These are phyloP conservation scores for Odontocolon sp. DNA, from an alignment of 2,888 invertebrate species.

Conservation along the genomic window DNA sequence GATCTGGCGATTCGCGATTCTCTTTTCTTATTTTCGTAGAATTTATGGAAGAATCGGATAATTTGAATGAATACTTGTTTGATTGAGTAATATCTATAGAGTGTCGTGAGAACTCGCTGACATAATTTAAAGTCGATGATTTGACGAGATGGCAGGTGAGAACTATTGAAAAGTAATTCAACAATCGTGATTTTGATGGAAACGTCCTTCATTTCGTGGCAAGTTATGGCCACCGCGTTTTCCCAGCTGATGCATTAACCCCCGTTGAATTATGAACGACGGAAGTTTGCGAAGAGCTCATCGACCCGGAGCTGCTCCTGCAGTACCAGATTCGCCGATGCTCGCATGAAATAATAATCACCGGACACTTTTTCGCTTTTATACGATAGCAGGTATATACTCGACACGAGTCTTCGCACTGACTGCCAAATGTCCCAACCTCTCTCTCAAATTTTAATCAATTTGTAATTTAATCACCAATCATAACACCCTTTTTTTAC, in stretches of 20 bases:
- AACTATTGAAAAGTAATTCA: conserved; percentile 36
- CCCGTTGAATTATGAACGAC: conserved; percentile 53
- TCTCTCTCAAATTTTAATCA: too few species aligned
- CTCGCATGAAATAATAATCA: conserved; percentile 44
- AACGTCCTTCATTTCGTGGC: conserved; percentile 31
- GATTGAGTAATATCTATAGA: too few species aligned
- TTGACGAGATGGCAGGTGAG: background rate
- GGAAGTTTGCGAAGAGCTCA: conserved; percentile 25
- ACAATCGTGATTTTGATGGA: conserved; percentile 37
- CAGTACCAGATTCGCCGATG: background rate
- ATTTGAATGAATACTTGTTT: background rate
- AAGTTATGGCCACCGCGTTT: conserved; percentile 32
- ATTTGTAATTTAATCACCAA: too few species aligned
- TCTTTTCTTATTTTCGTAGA: background rate
- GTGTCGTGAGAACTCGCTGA: too few species aligned
- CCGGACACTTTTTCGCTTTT: conserved; percentile 44
- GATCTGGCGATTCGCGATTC: background rate
- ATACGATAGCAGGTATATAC: background rate
- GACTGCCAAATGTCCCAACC: background rate
- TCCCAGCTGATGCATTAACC: background rate
- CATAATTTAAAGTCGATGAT: too few species aligned
- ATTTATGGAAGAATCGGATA: background rate
- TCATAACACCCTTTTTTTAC: background rate
- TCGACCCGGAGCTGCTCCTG: conserved; percentile 4
- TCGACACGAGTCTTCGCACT: background rate